These are phyloP conservation scores for Malacoctenus gilli DNA, from an alignment of 2,797 vertebrate genomes.

Conservation along the genomic window DNA sequence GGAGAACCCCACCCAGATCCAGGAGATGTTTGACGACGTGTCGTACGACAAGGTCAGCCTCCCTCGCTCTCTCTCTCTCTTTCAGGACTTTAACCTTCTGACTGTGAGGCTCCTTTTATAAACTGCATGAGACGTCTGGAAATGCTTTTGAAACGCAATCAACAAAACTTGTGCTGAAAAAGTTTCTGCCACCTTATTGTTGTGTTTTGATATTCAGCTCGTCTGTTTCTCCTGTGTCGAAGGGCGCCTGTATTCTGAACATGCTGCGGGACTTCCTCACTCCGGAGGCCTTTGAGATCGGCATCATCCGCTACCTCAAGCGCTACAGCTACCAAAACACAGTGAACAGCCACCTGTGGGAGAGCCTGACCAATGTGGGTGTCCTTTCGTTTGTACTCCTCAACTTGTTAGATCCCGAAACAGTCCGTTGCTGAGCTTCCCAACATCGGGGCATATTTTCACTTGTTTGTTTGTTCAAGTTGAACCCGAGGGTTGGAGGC, in stretches of 20 bases:
- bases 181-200: neutral
- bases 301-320: conserved; percentile 87
- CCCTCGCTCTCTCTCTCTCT: too few species aligned
- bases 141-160: too few species aligned
- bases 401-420: too few species aligned
- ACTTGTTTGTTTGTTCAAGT: too few species aligned
- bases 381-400: neutral
- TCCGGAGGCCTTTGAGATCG: conserved; percentile 86
- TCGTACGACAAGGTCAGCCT: conserved; percentile 91
- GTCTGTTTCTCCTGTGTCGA: conserved; percentile 50
- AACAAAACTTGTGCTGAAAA: neutral
- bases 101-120: neutral
- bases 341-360: conserved; percentile 89
- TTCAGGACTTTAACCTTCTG: too few species aligned
- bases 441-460: too few species aligned
- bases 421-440: too few species aligned
- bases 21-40: conserved; percentile 93
- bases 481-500: too few species aligned
- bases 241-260: conserved; percentile 93
- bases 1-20: conserved; percentile 89
- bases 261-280: conserved; percentile 91
- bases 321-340: conserved; percentile 91
- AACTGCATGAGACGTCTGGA: neutral
- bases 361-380: conserved; percentile 88
- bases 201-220: neutral